These are phyloP conservation scores for Anadara kagoshimensis DNA, from an alignment of 1,140 invertebrate species.

Conservation along the genomic window DNA sequence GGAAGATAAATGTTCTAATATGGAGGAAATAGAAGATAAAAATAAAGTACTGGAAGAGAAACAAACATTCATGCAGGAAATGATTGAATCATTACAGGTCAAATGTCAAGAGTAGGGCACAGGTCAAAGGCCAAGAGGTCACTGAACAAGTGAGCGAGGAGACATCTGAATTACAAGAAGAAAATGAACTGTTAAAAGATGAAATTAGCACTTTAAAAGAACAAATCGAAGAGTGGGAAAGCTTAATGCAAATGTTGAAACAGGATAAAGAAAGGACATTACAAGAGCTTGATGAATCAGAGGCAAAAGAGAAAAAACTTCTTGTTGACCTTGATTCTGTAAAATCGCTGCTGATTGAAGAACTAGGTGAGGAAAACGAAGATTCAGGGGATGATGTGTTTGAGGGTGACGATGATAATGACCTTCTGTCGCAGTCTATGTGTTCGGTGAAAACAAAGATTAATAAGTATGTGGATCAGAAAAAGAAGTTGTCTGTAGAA, in stretches of 20 bases:
- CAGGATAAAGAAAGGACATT: slow-evolving; percentile 62
- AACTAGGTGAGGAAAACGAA: slow-evolving; percentile 52
- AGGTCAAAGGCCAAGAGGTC: slow-evolving; percentile 10
- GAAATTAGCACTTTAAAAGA: slow-evolving; percentile 66
- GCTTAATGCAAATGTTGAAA: slow-evolving; percentile 67
- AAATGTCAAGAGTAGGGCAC: slow-evolving; percentile 2
- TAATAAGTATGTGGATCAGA: slow-evolving; percentile 39
- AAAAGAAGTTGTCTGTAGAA: slow-evolving; percentile 33
- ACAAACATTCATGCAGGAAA: not conserved
- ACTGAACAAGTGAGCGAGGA: slow-evolving; percentile 45
- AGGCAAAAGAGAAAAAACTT: slow-evolving; percentile 54
- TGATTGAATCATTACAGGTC: not conserved
- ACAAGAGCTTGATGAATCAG: slow-evolving; percentile 62
- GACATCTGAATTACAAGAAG: slow-evolving; percentile 53
- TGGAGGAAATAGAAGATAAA: not conserved
- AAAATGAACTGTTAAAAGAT: slow-evolving; percentile 48
- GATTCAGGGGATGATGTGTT: slow-evolving; percentile 59
- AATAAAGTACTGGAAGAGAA: not conserved
- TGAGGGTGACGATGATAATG: slow-evolving; percentile 19
- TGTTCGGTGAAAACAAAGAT: slow-evolving; percentile 45
- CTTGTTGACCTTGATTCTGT: slow-evolving; percentile 60
- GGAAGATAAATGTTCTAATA: too few relatives aligned
- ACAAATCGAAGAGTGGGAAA: slow-evolving; percentile 80
- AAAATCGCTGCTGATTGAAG: slow-evolving; percentile 13
- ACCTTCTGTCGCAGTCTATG: slow-evolving; percentile 1